Percentiles rank a stretch among this genome's conserved stretches.
phyloP scores from a whole-genome alignment of 2,113 vertebrate genomes.

The Dendropsophus ebraccatus region DNA sequence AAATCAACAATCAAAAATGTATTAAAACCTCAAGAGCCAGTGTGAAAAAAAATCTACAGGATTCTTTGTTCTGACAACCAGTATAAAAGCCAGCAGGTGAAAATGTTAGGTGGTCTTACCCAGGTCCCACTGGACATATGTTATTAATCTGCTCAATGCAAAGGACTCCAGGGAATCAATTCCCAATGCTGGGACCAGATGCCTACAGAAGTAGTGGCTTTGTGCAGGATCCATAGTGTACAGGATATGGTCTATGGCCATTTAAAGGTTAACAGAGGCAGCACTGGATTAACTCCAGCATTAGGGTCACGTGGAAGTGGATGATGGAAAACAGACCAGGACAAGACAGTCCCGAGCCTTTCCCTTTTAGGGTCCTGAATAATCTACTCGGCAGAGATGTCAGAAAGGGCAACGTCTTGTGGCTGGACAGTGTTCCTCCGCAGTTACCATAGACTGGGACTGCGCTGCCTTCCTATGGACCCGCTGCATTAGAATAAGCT shows the following conservation, averaged over 20 bases:
- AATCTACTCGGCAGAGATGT: conserved; percentile 40
- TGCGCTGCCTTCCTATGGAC: background rate
- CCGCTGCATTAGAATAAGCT: background rate
- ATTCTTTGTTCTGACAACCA: too few species aligned
- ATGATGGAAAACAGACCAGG: conserved; percentile 47
- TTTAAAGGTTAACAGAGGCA: conserved; percentile 48
- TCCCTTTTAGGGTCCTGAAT: conserved; percentile 57
- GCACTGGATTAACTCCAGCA: conserved; percentile 42
- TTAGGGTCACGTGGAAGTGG: conserved; percentile 38
- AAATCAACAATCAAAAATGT: too few species aligned
- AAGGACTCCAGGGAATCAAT: background rate
- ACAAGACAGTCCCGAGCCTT: conserved; percentile 34
- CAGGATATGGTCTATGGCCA: conserved; percentile 24
- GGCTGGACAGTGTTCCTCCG: conserved; percentile 3
- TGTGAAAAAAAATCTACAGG: too few species aligned
- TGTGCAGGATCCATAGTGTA: background rate
- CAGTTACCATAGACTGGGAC: background rate
- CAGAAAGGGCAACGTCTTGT: conserved; percentile 39
- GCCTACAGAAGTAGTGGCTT: background rate
- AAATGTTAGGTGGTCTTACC: too few species aligned
- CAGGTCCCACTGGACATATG: too few species aligned
- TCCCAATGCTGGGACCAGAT: background rate
- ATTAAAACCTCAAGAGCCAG: too few species aligned
- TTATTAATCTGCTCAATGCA: too few species aligned
- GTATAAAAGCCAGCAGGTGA: too few species aligned